A percentile compares a stretch with the other conserved stretches of the same genome.
Conservation (phyloP, 1,140 invertebrate genomes). For the Arctopsyche grandis region DNA sequence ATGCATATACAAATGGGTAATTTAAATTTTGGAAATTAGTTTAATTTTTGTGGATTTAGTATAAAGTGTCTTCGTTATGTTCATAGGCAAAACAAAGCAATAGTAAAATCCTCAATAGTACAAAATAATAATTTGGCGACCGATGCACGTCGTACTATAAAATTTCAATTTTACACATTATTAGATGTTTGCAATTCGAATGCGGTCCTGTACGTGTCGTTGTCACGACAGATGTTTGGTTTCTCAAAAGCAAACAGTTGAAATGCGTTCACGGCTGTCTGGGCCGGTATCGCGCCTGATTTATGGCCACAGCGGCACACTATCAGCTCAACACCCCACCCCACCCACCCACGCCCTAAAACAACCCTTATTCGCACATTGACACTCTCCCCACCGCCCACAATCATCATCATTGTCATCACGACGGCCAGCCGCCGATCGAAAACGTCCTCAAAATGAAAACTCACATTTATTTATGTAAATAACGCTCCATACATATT, state of each 20-base stretch:
- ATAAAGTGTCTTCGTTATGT: too few relatives aligned
- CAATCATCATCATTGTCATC: constrained; percentile 5
- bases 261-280: constrained; percentile 55
- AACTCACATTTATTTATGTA: too few relatives aligned
- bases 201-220: constrained; percentile 38
- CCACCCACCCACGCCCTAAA: constrained; percentile 11
- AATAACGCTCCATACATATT: too few relatives aligned
- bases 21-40: too few relatives aligned
- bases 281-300: constrained; percentile 55
- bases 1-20: too few relatives aligned
- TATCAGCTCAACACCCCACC: constrained; percentile 39
- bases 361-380: constrained; percentile 25
- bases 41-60: too few relatives aligned
- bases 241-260: constrained; percentile 56
- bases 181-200: constrained; percentile 5
- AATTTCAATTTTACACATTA: too few relatives aligned
- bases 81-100: too few relatives aligned
- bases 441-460: not conserved
- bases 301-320: constrained; percentile 51
- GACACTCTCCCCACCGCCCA: constrained; percentile 6
- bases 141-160: too few relatives aligned
- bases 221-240: constrained; percentile 52
- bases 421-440: not conserved
- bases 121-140: too few relatives aligned
- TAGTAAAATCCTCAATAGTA: too few relatives aligned